These are phyloP conservation scores for Agonum fuliginosum DNA, from an alignment of 2,888 invertebrate genomes.

Conservation along the genomic window DNA sequence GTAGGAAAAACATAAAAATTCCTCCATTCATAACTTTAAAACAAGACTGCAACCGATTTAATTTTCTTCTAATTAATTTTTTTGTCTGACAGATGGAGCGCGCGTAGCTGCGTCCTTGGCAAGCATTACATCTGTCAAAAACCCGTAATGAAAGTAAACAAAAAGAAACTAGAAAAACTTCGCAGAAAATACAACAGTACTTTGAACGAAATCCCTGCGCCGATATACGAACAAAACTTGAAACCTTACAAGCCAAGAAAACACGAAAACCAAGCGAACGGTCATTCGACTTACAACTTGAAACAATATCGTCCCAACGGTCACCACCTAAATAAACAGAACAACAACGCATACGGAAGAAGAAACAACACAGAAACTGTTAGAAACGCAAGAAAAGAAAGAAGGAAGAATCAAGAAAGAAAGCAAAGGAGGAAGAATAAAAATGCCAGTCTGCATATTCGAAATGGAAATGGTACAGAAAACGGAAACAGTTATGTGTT, in stretches of 20 bases:
- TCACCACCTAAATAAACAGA: conserved; percentile 60
- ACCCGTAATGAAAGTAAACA: conserved; percentile 75
- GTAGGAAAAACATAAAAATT: conserved; percentile 7
- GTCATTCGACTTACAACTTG: conserved; percentile 31
- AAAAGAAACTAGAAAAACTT: conserved; percentile 73
- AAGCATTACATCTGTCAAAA: conserved; percentile 84
- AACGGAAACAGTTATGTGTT: conserved; percentile 61
- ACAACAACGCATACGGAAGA: conserved; percentile 65
- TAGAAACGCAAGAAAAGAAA: conserved; percentile 19
- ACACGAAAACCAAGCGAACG: conserved; percentile 63
- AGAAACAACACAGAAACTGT: conserved; percentile 62
- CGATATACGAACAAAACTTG: conserved; percentile 63
- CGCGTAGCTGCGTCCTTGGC: conserved; percentile 78
- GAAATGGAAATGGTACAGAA: conserved; percentile 59
- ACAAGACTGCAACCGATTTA: not conserved
- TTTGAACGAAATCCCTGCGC: conserved; percentile 76
- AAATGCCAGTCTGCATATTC: conserved; percentile 42
- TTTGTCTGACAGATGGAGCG: conserved; percentile 77
- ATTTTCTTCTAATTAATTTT: conserved; percentile 23
- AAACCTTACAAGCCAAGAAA: conserved; percentile 64
- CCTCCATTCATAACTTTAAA: conserved; percentile 5
- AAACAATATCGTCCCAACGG: conserved; percentile 64
- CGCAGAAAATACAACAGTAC: conserved; percentile 72
- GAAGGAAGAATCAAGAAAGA: conserved; percentile 64
- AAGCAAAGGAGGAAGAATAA: conserved; percentile 73